These are phyloP conservation scores for Rhyacophila brunnea DNA, from an alignment of 1,140 invertebrate species.

Conservation along the genomic window DNA sequence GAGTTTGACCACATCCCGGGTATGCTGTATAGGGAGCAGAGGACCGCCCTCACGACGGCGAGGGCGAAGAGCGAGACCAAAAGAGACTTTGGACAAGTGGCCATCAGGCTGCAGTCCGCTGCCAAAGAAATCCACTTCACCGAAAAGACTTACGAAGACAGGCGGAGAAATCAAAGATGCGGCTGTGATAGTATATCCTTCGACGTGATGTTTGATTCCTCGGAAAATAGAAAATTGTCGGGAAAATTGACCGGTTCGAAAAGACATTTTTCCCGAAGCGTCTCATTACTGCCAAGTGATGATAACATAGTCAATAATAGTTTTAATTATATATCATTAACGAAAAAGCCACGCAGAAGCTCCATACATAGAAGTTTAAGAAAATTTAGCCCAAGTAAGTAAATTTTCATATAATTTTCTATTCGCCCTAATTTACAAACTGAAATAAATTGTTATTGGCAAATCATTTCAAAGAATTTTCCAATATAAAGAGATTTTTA, in stretches of 20 bases:
- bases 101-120: neutral
- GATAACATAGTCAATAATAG: conserved; percentile 3
- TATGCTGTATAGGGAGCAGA: conserved; percentile 28
- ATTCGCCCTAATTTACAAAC: neutral
- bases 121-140: neutral
- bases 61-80: conserved; percentile 4
- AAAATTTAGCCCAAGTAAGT: conserved; percentile 21
- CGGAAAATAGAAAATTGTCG: too few relatives aligned
- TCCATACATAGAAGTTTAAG: conserved; percentile 18
- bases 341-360: conserved; percentile 4
- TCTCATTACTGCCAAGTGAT: neutral
- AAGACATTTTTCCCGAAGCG: neutral
- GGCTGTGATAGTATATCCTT: conserved; percentile 7
- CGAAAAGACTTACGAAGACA: neutral
- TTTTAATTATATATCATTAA: neutral
- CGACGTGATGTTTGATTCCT: too few relatives aligned
- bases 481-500: too few relatives aligned
- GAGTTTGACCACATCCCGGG: conserved; percentile 8
- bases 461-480: too few relatives aligned
- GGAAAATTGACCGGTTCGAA: too few relatives aligned
- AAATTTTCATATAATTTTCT: neutral
- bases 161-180: neutral
- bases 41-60: conserved; percentile 24
- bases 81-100: conserved; percentile 13
- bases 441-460: too few relatives aligned